Base-by-base conservation (phyloP, 2,113 vertebrate species). In the Nothobranchius kuhntae region DNA sequence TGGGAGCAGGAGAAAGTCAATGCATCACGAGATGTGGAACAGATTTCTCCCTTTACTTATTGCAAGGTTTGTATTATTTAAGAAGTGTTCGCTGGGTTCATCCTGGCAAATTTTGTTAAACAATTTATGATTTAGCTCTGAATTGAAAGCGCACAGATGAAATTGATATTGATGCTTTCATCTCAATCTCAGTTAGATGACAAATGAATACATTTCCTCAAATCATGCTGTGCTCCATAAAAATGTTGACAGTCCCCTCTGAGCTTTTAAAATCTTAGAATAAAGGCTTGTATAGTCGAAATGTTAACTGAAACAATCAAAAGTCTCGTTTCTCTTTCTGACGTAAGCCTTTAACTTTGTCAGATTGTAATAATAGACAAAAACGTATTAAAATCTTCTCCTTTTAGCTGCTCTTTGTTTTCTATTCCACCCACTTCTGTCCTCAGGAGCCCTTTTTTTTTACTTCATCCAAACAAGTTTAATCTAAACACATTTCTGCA, bases 331-430 rank as follows among this genome's bases (percentile, higher is more conserved):
- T 65, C 76, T 79, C 70, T 65, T 58, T 46, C 54, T 45, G 35
- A 48, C 71, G 11, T 61, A 71, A 78, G 61, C 66, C 63, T 51
- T 78, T 85, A 73, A 71, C 61, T 13, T 1, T 52, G 73, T 77
- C 76, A 79, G 71, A 75, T 77, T 89, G 70, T 81, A 70, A 75
- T 68, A 80, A 63, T 26, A 68, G 67, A 83, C 84, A 85, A 84
- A 78, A 90, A 83, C 68, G 77, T 81, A 90, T 90, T 90, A 86
- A 86, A 87, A 76, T 52, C 15, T 73, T 75, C 75, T 75, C 45
- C 45, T 77, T 81, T 76, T 55, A 46, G 56, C 17, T 70, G 59
- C 53, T 44, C 15, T 64, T 68, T 14, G 6, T 45, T 62, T 50
- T 75, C 57, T 51, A 45, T 15, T 30, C 30, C 4, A 4, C 30